Evolutionary conservation across 2,113 vertebrate species (phyloP), one percentile per base, ranked within the genome.

Genomic region (Xenopus tropicalis): DNA sequence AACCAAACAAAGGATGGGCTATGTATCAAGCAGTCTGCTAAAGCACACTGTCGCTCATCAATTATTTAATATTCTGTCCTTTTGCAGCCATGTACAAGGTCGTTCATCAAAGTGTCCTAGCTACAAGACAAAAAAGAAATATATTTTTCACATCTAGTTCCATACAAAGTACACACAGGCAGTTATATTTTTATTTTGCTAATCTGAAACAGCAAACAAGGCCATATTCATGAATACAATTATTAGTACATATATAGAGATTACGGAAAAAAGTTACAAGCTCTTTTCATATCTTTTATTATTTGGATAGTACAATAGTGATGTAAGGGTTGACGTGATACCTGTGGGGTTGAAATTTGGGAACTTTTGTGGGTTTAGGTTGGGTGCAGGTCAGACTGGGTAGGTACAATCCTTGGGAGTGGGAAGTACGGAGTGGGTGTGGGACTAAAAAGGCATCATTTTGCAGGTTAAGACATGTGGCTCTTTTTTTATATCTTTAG

Each of bases 61-160:
- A 76, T 76, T 76, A 76, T 76, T 76, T 76, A 76, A 76, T 63
- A 76, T 76, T 76, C 66, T 76, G 73, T 76, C 66, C 73, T 76
- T 23, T 63, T 76, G 73, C 73, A 63, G 73, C 58, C 46, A 63
- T 46, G 57, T 62, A 76, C 66, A 76, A 76, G 73, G 73, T 76
- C 73, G 56, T 76, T 76, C 59, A 76, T 76, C 73, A 76, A 56
- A 76, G 59, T 69, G 66, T 76, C 66, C 59, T 58, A 56, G 59
- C 59, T 69, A 25, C 14, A 69, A 44, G 24, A 54, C 23, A 29
- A 76, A 61, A 75, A 75, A 61, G 44, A 69, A 68, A 61, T 68
- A 58, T 54, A 75, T 75, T 65, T 54, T 9, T 61, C n/a, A 66
- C 43, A 22, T 22, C 20, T 43, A 21, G 23, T 23, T 66, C 48